Percentiles rank a stretch among this genome's conserved stretches.
These are phyloP conservation scores for Salmo trutta DNA, from an alignment of 2,797 vertebrate species.

Conservation along the genomic window DNA sequence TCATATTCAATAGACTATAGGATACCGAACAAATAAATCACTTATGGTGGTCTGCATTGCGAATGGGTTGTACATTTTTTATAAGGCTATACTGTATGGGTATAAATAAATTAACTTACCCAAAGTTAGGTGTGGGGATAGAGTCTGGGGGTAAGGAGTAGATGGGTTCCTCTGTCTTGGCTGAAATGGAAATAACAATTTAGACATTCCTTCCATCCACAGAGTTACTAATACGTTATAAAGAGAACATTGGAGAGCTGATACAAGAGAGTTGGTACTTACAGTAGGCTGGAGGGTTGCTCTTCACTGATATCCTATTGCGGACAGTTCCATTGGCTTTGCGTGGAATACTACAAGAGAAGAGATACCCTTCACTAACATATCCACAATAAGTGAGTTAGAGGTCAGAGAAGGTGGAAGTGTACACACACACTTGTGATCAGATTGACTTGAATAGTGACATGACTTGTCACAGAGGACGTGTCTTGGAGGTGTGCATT, in stretches of 20 bases:
- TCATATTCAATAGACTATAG: neutral
- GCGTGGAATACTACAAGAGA: conserved; percentile 52
- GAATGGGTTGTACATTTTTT: neutral
- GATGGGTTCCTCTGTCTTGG: conserved; percentile 76
- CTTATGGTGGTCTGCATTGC: neutral
- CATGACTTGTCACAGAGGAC: too few relatives aligned
- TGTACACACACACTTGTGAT: neutral
- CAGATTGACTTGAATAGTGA: too few relatives aligned
- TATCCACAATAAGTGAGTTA: neutral
- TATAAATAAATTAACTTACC: conserved; percentile 55
- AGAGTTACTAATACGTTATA: neutral
- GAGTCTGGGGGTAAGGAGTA: conserved; percentile 82
- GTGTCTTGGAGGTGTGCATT: too few relatives aligned
- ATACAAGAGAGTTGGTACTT: conserved; percentile 44
- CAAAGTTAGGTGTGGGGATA: conserved; percentile 62
- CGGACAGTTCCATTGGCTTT: conserved; percentile 40
- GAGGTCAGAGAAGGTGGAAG: neutral
- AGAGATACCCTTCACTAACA: neutral
- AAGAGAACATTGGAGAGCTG: neutral
- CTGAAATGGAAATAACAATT: conserved; percentile 44
- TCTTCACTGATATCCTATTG: conserved; percentile 46
- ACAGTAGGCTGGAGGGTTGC: conserved; percentile 60
- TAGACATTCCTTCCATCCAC: neutral
- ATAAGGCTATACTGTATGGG: neutral
- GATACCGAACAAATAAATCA: neutral